Evolutionary conservation across 2,113 vertebrate genomes (phyloP), one percentile per base, ranked within the genome.

Genomic region (Microtus montanus): DNA sequence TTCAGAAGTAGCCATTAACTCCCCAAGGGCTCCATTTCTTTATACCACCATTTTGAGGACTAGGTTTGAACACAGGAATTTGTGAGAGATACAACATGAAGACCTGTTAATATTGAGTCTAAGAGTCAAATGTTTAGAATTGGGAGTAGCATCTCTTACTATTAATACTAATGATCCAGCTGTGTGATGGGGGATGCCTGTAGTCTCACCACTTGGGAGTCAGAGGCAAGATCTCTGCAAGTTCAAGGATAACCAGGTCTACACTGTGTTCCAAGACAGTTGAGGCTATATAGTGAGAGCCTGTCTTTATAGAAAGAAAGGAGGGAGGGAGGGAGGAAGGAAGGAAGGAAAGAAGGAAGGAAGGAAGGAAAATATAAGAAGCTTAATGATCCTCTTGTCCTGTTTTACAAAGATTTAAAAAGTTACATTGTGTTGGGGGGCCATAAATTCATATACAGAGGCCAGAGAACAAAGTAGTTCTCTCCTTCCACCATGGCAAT

Each of bases 281-380:
- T 68, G 14, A 30, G 30, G 30, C 66, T 33, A 68, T 30, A 68
- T 13, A 33, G 2, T 33, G 66, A 68, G 66, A 68, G 12, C 30
- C 66, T 68, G 66, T 68, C 30, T 68, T 68, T 33, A 68, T 33
- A 33, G 66, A 68, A 66, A 33, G 12, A 33, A 13, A 33, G 64
- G 1, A 30, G 7, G 26, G 8, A 64, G 26, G 10, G 2, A 64
- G 26, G 63, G 4, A 64, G 10, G 8, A 4, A 28, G 10, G 8
- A 4, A 28, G 1, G 9, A 6, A 28, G 26, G 1, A 15, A 33
- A 1, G 8, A 6, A 64, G 26, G 3, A 2, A 70, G 2, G 68
- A 6, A 35, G 1, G 5, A 6, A 70, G 14, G 33, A 15, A 33
- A 12, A 7, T 11, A 77, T 33, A 77, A 47, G 14, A 82, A 82